A percentile compares a stretch with the other conserved stretches of the same genome.
Conservation (phyloP, 2,888 invertebrate genomes). For the Pachycephus smyrnensis region DNA sequence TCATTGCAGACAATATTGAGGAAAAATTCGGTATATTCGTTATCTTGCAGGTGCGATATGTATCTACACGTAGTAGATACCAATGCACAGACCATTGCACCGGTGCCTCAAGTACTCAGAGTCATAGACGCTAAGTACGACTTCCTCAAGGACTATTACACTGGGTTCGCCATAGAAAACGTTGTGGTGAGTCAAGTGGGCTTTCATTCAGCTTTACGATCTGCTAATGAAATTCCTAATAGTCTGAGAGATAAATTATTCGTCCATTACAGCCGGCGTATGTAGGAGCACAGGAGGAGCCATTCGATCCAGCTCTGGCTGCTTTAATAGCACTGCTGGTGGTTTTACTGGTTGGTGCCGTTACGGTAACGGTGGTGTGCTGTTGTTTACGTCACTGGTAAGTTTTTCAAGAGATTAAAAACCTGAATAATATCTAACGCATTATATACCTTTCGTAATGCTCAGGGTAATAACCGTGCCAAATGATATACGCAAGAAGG, state of each 20-base stretch:
- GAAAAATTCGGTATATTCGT: background rate
- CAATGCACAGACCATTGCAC: constrained; percentile 78
- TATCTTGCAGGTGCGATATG: constrained; percentile 79
- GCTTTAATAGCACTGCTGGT: constrained; percentile 87
- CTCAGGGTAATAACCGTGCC: constrained; percentile 83
- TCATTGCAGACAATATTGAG: background rate
- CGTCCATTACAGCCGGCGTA: constrained; percentile 71
- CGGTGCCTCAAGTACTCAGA: constrained; percentile 83
- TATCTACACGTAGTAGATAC: constrained; percentile 86
- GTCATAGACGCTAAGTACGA: constrained; percentile 89
- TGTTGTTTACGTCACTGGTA: constrained; percentile 90
- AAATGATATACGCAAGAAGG: constrained; percentile 84
- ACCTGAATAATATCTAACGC: background rate
- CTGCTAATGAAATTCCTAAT: background rate
- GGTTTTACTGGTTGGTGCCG: constrained; percentile 86
- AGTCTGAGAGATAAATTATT: background rate
- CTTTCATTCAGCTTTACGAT: background rate
- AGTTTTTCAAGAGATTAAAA: constrained; percentile 29
- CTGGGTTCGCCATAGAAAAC: constrained; percentile 80
- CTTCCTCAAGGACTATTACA: constrained; percentile 82
- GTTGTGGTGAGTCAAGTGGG: constrained; percentile 69
- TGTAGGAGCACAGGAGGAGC: constrained; percentile 76
- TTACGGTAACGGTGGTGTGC: constrained; percentile 88
- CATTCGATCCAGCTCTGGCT: constrained; percentile 88
- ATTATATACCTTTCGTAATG: background rate